Percentiles rank a stretch among this genome's conserved stretches.
Evolutionary conservation across 2,888 invertebrate species (phyloP).

Genomic region (Myopa testacea): DNA sequence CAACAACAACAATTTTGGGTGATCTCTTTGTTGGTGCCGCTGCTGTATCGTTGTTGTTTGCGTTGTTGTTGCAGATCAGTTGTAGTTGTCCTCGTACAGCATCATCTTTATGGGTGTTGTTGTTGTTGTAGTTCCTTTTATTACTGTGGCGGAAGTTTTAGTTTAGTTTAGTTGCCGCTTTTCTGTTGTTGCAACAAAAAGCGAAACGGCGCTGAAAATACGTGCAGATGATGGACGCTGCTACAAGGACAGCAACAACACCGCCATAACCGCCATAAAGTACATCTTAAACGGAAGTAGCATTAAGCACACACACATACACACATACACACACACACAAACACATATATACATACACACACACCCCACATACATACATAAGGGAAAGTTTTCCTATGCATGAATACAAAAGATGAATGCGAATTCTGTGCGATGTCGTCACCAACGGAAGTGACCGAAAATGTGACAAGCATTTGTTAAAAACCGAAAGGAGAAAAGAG

Average conservation of each 20-base stretch:
- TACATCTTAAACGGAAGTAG: slow-evolving; percentile 42
- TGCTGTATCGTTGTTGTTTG: background rate
- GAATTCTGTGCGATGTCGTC: slow-evolving; percentile 59
- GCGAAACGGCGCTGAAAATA: slow-evolving; percentile 42
- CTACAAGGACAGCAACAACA: slow-evolving; percentile 4
- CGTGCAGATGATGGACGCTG: slow-evolving; percentile 33
- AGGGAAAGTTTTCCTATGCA: background rate
- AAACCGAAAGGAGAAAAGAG: background rate
- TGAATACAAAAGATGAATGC: slow-evolving; percentile 51
- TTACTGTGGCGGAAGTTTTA: slow-evolving; percentile 47
- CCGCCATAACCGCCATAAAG: slow-evolving; percentile 37
- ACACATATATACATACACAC: background rate
- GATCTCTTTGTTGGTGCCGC: slow-evolving; percentile 12
- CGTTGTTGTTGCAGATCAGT: background rate
- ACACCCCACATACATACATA: background rate
- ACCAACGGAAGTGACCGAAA: slow-evolving; percentile 47
- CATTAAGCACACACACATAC: slow-evolving; percentile 5
- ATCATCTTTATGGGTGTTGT: too few relatives aligned
- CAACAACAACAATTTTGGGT: slow-evolving; percentile 10
- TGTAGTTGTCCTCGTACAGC: too few relatives aligned
- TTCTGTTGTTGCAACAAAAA: slow-evolving; percentile 19
- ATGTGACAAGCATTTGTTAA: slow-evolving; percentile 34
- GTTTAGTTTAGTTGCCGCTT: slow-evolving; percentile 22
- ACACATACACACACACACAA: background rate
- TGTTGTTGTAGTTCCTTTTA: slow-evolving; percentile 24